These are phyloP conservation scores for Saxidomus purpurata DNA, from an alignment of 1,140 invertebrate genomes.

Conservation along the genomic window DNA sequence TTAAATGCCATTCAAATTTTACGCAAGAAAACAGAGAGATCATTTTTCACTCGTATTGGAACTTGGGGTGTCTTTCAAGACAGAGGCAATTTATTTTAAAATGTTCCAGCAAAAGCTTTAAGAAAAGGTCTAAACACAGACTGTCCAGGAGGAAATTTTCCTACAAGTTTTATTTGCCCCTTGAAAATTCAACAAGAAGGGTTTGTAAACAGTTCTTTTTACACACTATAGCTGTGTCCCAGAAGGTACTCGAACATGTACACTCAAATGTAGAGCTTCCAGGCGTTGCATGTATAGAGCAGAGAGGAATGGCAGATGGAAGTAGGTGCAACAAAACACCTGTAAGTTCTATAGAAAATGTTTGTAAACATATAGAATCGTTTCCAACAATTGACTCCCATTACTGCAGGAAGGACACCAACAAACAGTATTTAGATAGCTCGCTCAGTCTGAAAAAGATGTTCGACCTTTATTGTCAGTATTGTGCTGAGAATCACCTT, in stretches of 20 bases:
- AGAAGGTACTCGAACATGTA: not conserved
- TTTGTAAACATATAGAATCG: constrained; percentile 35
- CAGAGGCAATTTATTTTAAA: constrained; percentile 26
- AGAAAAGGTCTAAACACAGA: not conserved
- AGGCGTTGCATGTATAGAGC: not conserved
- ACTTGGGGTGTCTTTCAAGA: not conserved
- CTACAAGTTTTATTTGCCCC: not conserved
- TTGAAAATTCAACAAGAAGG: constrained; percentile 5
- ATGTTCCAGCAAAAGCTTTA: constrained; percentile 21
- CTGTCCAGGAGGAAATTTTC: not conserved
- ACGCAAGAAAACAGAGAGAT: not conserved
- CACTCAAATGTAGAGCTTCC: not conserved
- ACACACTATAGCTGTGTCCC: not conserved
- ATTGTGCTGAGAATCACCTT: not conserved
- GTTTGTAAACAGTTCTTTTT: constrained; percentile 45
- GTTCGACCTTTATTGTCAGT: constrained; percentile 9
- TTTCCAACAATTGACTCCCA: constrained; percentile 28
- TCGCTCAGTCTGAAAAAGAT: constrained; percentile 1
- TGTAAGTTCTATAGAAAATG: not conserved
- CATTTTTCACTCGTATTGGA: constrained; percentile 10
- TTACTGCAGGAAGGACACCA: constrained; percentile 41
- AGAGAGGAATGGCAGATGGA: not conserved
- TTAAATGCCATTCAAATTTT: constrained; percentile 37
- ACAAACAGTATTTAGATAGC: constrained; percentile 17
- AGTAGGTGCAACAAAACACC: constrained; percentile 7